Evolutionary conservation across 2,797 vertebrate genomes (phyloP).

Genomic region (Amblyraja radiata): DNA sequence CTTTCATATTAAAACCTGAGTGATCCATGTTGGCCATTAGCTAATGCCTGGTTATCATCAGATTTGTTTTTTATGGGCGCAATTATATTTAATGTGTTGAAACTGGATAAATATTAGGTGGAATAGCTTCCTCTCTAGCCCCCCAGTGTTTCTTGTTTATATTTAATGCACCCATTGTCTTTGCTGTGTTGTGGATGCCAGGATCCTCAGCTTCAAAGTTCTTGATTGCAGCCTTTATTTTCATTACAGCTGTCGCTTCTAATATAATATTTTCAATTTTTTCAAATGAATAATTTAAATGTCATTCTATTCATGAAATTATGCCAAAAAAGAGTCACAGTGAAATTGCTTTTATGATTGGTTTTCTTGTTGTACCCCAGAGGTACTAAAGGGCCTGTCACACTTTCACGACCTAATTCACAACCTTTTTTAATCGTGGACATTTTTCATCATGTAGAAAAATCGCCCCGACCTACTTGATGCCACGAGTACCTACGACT

Average conservation of each 20-base stretch:
- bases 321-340: neutral
- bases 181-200: neutral
- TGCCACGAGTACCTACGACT: no score
- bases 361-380: neutral
- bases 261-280: neutral
- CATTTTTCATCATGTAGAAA: no score
- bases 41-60: neutral
- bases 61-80: neutral
- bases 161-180: neutral
- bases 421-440: no score
- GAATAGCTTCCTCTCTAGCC: neutral
- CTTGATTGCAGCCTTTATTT: neutral
- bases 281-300: neutral
- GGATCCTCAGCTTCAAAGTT: neutral
- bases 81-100: neutral
- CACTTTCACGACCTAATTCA: no score
- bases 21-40: neutral
- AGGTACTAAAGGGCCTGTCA: no score
- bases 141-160: neutral
- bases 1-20: neutral
- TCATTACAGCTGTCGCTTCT: neutral
- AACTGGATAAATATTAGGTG: neutral
- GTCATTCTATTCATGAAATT: neutral
- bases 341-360: neutral
- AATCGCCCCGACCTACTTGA: no score